Base-by-base conservation (phyloP, 2,797 vertebrate genomes). In the Sarcophilus harrisii region DNA sequence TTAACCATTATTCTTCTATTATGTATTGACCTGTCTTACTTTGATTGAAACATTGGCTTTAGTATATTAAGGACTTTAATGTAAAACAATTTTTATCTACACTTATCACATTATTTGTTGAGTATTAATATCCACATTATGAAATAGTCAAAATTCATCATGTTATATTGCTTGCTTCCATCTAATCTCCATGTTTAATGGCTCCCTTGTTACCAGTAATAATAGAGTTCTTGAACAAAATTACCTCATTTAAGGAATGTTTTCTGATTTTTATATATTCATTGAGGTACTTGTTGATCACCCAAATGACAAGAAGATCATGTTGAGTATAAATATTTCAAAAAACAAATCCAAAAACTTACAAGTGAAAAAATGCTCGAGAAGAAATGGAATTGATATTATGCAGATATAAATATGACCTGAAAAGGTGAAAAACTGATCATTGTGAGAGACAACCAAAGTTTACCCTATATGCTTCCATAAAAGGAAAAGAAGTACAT, bases 61-160 rank as follows among this genome's bases (percentile, higher is more conserved):
- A 57, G 55, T 49, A n/a, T 91, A 92, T 91, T 59, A 92, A 96
- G 95, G 95, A 73, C 95, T 91, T 52, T 52, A 95, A 94, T 57
- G 91, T 45, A 58, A 58, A 97, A 91, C 92, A 94, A 95, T 97
- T 93, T 97, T 27, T 92, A 95, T 96, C 93, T 58, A 95, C 94
- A 66, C 49, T 96, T 60, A 49, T 97, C 97, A 97, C 94, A 1
- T 96, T 94, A 96, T 93, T 96, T 97, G 93, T 92, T 98, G 96
- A 96, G 96, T 98, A 97, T 98, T 98, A 98, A 96, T 98, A 98
- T 98, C 98, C 98, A 98, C 95, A 94, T 97, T 98, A 97, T 98
- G 98, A 98, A 99, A 96, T 97, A 97, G 94, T 98, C 96, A 97
- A 97, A 97, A 98, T 97, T 92, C 96, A 98, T 98, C 97, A 91